These are phyloP conservation scores for Pedetes capensis DNA, from an alignment of 2,113 vertebrate species.

Conservation along the genomic window DNA sequence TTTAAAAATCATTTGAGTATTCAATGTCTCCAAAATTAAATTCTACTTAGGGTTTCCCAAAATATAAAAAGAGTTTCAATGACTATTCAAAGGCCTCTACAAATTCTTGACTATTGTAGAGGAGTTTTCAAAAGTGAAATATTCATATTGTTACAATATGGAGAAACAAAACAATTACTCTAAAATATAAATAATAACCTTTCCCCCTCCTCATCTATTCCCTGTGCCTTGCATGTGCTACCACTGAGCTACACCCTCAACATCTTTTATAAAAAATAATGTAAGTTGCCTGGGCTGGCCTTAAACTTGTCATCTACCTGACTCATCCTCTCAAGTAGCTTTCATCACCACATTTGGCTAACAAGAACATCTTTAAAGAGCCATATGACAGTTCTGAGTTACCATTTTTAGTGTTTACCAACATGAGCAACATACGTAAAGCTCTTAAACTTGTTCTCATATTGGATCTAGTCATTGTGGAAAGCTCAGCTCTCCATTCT, in stretches of 20 bases:
- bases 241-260: background rate
- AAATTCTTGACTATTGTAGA: conserved; percentile 26
- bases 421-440: background rate
- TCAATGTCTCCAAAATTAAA: conserved; percentile 45
- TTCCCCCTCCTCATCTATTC: no score
- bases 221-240: no score
- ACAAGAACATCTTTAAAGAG: conserved; percentile 23
- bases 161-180: background rate
- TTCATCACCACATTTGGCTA: no score
- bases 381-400: background rate
- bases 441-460: background rate
- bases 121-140: conserved; percentile 48
- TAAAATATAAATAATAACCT: conserved; percentile 45
- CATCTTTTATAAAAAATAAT: background rate
- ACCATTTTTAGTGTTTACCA: background rate
- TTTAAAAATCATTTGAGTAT: background rate
- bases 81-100: conserved; percentile 32
- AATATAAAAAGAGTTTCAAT: conserved; percentile 39
- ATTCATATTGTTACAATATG: background rate
- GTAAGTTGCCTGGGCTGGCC: background rate
- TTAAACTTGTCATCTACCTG: background rate
- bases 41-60: background rate
- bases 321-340: no score
- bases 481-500: background rate
- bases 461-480: background rate